Conservation (phyloP, 1,140 invertebrate species). For the Drosophila sulfurigaster region DNA sequence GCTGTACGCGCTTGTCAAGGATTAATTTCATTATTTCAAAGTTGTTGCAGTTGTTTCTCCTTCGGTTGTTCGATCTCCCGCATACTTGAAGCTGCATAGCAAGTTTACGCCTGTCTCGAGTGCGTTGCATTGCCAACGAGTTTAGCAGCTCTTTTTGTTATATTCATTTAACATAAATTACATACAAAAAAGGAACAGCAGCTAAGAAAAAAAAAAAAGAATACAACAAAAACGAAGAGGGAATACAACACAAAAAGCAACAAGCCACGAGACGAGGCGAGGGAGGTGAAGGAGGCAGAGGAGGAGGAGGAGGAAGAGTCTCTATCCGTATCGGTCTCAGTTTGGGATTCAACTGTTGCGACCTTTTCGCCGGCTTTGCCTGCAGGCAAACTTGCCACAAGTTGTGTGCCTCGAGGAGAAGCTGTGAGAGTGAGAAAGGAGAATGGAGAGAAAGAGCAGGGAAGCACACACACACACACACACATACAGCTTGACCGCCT, state of each 20-base stretch:
- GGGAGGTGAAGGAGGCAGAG: conserved; percentile 1
- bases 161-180: conserved; percentile 84
- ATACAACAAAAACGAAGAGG: not conserved
- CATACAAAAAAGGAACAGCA: conserved; percentile 59
- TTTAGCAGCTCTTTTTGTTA: conserved; percentile 75
- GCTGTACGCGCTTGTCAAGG: conserved; percentile 79
- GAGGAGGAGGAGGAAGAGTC: not conserved
- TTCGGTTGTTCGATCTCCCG: conserved; percentile 65
- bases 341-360: conserved; percentile 42
- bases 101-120: conserved; percentile 73
- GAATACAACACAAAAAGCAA: conserved; percentile 16
- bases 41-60: conserved; percentile 43
- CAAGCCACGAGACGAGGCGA: not conserved
- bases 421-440: not conserved
- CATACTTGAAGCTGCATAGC: conserved; percentile 71
- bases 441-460: not conserved
- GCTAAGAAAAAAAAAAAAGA: not conserved
- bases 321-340: conserved; percentile 3
- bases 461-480: conserved; percentile 15
- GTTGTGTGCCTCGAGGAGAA: conserved; percentile 37
- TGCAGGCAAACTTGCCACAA: conserved; percentile 55
- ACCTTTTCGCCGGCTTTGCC: conserved; percentile 76
- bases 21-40: conserved; percentile 85
- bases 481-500: conserved; percentile 44
- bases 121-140: conserved; percentile 61